These are phyloP conservation scores for Yponomeuta plumbellus DNA, from an alignment of 2,888 invertebrate genomes.

Conservation along the genomic window DNA sequence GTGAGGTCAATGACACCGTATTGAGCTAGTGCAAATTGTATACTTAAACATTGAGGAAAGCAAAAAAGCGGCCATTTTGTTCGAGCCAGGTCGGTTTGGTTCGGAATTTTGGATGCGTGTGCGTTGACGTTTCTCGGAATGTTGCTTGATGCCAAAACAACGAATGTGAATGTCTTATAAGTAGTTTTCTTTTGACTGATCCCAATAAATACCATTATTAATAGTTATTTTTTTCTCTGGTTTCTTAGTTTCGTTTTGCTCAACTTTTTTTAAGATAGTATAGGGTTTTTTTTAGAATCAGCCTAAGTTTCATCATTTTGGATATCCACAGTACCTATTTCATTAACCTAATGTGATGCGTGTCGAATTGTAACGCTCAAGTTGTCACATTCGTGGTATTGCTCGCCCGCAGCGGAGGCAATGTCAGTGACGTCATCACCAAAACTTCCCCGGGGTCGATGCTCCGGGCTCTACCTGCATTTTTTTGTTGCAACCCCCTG, in stretches of 20 bases:
- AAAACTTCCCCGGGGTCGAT: slow-evolving; percentile 61
- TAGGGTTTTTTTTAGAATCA: no score
- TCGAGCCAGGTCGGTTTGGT: slow-evolving; percentile 24
- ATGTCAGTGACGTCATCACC: slow-evolving; percentile 53
- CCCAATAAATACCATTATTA: no score
- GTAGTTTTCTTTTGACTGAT: slow-evolving; percentile 16
- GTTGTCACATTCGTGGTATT: slow-evolving; percentile 39
- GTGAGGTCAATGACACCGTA: slow-evolving; percentile 62
- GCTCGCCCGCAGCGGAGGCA: slow-evolving; percentile 29
- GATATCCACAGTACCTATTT: no score
- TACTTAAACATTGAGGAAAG: slow-evolving; percentile 60
- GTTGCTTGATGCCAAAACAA: slow-evolving; percentile 39
- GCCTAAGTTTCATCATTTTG: no score
- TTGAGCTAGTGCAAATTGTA: slow-evolving; percentile 67
- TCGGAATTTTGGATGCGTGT: background rate
- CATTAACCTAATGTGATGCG: no score
- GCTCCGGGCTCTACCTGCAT: slow-evolving; percentile 70
- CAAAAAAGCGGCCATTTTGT: slow-evolving; percentile 57
- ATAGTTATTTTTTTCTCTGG: no score
- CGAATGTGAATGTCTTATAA: slow-evolving; percentile 40
- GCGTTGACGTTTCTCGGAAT: slow-evolving; percentile 30
- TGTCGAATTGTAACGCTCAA: background rate
- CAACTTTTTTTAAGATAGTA: no score
- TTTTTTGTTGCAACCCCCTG: slow-evolving; percentile 65
- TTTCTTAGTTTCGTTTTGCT: no score